Evolutionary conservation across 1,140 invertebrate genomes (phyloP).

Genomic region (Heterodera carotae): DNA sequence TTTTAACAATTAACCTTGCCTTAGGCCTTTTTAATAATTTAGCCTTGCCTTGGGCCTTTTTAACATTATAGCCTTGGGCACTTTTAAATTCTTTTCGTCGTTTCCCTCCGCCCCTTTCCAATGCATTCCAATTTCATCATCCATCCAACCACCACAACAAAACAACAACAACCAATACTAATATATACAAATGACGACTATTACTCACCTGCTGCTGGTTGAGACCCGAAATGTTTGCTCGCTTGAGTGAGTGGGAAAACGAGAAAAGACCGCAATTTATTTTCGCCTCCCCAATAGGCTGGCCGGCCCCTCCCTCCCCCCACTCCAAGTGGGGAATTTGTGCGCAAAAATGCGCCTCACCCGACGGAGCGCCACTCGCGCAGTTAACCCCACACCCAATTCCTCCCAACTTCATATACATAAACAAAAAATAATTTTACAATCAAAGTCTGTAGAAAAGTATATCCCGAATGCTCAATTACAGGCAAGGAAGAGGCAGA

Average conservation of each 20-base stretch:
- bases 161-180: background rate
- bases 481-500: too few relatives aligned
- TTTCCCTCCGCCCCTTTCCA: too few relatives aligned
- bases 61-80: too few relatives aligned
- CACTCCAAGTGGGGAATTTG: background rate
- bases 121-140: background rate
- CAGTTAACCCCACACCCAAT: too few relatives aligned
- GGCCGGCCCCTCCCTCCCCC: too few relatives aligned
- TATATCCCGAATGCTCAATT: too few relatives aligned
- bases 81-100: background rate
- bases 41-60: background rate
- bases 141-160: background rate
- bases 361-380: background rate
- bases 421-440: too few relatives aligned
- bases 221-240: background rate
- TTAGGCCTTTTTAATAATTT: too few relatives aligned
- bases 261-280: slow-evolving; percentile 2
- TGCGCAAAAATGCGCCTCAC: background rate
- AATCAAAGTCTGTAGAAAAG: too few relatives aligned
- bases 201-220: too few relatives aligned
- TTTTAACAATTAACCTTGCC: too few relatives aligned
- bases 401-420: background rate
- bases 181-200: too few relatives aligned
- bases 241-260: background rate
- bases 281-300: background rate